A percentile compares a stretch with the other conserved stretches of the same genome.
Conservation (phyloP, 2,797 vertebrate species). For the Notamacropus eugenii region DNA sequence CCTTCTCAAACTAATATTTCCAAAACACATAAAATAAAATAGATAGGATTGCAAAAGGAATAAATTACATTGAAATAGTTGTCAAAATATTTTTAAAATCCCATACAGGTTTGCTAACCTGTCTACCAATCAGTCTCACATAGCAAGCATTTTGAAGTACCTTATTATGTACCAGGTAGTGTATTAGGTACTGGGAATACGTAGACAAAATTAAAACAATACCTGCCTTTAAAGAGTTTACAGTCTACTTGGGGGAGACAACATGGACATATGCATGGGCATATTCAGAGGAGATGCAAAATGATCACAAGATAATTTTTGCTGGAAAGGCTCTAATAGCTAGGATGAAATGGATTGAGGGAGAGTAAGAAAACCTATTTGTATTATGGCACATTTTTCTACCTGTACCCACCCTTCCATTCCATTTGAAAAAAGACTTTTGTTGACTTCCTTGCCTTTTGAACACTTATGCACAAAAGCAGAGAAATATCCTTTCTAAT, state of each 20-base stretch:
- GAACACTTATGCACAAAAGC: not conserved
- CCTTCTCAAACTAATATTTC: not conserved
- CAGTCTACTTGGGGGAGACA: too few relatives aligned
- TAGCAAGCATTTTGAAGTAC: not conserved
- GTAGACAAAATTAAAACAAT: not conserved
- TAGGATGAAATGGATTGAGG: too few relatives aligned
- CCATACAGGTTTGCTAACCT: not conserved
- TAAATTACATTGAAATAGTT: not conserved
- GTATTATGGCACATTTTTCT: not conserved
- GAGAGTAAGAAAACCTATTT: not conserved
- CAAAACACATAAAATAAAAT: not conserved
- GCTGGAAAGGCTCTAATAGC: too few relatives aligned
- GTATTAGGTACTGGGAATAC: not conserved
- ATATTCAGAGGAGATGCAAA: too few relatives aligned
- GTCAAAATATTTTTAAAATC: not conserved
- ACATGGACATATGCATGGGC: too few relatives aligned
- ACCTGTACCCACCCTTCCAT: not conserved
- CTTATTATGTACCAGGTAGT: not conserved
- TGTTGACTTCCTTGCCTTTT: slow-evolving; percentile 17
- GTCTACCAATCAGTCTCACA: not conserved
- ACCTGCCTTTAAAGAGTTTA: not conserved
- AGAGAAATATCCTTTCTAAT: not conserved
- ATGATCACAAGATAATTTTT: too few relatives aligned
- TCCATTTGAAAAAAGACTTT: not conserved
- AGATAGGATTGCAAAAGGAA: not conserved